Evolutionary conservation across 1,140 invertebrate genomes (phyloP), one percentile per base, ranked within the genome.

Genomic region (Macrobrachium rosenbergii): DNA sequence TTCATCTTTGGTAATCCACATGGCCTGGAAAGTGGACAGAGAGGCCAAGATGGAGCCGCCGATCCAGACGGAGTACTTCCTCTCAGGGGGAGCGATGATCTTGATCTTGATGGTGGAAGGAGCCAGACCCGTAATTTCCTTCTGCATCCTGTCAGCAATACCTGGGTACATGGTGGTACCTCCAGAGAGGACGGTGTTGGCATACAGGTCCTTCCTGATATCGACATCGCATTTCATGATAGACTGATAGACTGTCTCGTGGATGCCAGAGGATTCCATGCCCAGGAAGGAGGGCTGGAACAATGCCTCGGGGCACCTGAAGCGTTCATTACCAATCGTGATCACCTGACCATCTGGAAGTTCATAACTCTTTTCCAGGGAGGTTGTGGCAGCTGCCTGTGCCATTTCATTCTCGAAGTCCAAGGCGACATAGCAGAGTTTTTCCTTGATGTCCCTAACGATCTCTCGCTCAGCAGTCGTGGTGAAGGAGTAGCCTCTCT

Each of bases 221-320:
- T 92, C 92, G 67, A 92, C 90, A 76, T 92, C 93, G 89, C 93
- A 94, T 90, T 94, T 94, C 93, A 94, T 94, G 90, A 94, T 94
- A 77, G 93, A 94, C 92, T 94, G 94, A 93, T 93, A 94, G 37
- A 95, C 96, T 90, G 95, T 96, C 91, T 96, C 95, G 91, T 96
- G 95, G 91, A 96, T 96, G 89, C 96, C 95, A 91, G 93, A 94
- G 77, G 95, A 94, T 93, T 96, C 95, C 95, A 96, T 96, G 91
- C 96, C 96, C 92, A 97, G 92, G 95, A 97, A 97, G 77, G 96
- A 92, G 89, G 93, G 93, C 90, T 93, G 69, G 37, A 72, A 72
- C 11, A 72, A 43, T 8, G 69, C 69, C 16, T 72, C 69, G 0
- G 69, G 69, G 21, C 69, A 72, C 37, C 69, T 23, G 69, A 72